Percentiles rank a stretch among this genome's conserved stretches.
Evolutionary conservation across 2,113 vertebrate species (phyloP).

Genomic region (Synchiropus splendidus): DNA sequence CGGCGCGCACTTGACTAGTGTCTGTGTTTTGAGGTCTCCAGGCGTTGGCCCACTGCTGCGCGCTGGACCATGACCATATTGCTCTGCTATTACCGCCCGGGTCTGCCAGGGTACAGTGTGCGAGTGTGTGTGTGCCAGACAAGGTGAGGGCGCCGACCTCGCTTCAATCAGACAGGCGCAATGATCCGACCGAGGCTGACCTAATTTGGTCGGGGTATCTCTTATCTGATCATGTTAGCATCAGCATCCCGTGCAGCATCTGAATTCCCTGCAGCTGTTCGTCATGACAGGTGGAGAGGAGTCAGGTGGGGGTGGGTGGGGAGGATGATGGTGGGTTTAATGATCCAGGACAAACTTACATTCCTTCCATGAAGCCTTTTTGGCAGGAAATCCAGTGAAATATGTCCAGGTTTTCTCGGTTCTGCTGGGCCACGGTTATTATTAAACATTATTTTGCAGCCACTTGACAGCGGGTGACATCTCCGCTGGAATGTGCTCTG

Average conservation of each 20-base stretch:
- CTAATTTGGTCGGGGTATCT: slow-evolving; percentile 40
- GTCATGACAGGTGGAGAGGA: slow-evolving; percentile 22
- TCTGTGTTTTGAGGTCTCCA: slow-evolving; percentile 24
- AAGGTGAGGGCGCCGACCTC: slow-evolving; percentile 52
- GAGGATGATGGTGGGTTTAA: too few species aligned
- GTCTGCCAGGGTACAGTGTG: slow-evolving; percentile 10
- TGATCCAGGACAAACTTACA: too few species aligned
- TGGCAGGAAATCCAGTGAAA: too few species aligned
- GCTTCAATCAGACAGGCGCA: slow-evolving; percentile 31
- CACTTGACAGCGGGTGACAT: too few species aligned
- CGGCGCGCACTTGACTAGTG: slow-evolving; percentile 13
- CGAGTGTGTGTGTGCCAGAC: slow-evolving; percentile 19
- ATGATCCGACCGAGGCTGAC: slow-evolving; percentile 42
- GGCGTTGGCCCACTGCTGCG: slow-evolving; percentile 4
- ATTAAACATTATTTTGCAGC: too few species aligned
- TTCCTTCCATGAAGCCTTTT: too few species aligned
- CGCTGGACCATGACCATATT: slow-evolving; percentile 11
- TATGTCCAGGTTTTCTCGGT: too few species aligned
- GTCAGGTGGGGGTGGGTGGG: slow-evolving; percentile 11
- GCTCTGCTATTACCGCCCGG: slow-evolving; percentile 5
- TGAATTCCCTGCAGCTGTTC: slow-evolving; percentile 36
- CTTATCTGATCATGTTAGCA: slow-evolving; percentile 42
- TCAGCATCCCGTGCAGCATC: slow-evolving; percentile 19
- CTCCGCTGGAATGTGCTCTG: too few species aligned
- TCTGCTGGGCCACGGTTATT: too few species aligned